Evolutionary conservation across 2,113 vertebrate genomes (phyloP).

Genomic region (Paradoxurus hermaphroditus): DNA sequence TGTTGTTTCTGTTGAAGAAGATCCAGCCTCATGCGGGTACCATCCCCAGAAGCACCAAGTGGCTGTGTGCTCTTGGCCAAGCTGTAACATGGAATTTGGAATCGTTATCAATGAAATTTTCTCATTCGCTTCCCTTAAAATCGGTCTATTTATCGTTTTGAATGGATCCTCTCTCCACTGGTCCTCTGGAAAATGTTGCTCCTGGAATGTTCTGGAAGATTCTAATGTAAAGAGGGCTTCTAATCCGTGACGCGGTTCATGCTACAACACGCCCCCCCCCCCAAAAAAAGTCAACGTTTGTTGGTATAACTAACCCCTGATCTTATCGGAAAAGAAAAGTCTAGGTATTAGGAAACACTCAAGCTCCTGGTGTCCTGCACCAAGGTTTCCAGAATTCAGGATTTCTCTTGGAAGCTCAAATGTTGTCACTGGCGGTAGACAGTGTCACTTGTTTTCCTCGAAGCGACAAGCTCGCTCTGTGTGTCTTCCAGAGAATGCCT

Average conservation of each 20-base stretch:
- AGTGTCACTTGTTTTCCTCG: not conserved
- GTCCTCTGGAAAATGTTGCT: not conserved
- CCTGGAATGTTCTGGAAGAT: too few species aligned
- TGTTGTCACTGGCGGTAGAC: not conserved
- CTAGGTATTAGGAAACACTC: not conserved
- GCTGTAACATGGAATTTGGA: not conserved
- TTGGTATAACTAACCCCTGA: not conserved
- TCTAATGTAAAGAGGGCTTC: not conserved
- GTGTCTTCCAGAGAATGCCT: not conserved
- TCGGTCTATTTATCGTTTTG: not conserved
- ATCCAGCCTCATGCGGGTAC: not conserved
- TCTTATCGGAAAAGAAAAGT: not conserved
- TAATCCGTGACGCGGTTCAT: not conserved
- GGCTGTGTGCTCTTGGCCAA: fast-evolving
- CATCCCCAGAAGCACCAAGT: too few species aligned
- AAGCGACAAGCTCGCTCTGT: not conserved
- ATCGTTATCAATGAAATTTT: not conserved
- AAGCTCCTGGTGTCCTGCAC: not conserved
- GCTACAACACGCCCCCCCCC: too few species aligned
- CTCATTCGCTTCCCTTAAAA: not conserved
- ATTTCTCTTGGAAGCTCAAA: not conserved
- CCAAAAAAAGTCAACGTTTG: too few species aligned
- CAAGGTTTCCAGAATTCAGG: not conserved
- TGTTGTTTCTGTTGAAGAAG: not conserved
- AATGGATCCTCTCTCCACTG: not conserved